These are phyloP conservation scores for Anoplopoma fimbria DNA, from an alignment of 2,113 vertebrate species.

Conservation along the genomic window DNA sequence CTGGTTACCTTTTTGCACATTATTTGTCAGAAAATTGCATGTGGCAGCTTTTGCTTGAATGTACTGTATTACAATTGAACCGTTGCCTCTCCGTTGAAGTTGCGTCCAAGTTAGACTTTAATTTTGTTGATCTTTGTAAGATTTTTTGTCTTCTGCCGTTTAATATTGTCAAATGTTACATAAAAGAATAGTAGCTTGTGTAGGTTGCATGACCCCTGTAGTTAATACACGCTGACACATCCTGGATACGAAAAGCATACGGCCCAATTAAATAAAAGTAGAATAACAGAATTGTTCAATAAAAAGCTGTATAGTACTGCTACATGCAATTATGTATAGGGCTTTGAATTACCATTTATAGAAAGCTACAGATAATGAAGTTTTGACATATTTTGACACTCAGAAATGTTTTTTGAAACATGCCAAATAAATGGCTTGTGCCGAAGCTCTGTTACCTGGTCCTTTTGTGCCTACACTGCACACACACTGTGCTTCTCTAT, in stretches of 20 bases:
- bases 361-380: slow-evolving; percentile 44
- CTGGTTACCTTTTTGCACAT: slow-evolving; percentile 47
- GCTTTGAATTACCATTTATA: slow-evolving; percentile 45
- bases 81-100: slow-evolving; percentile 11
- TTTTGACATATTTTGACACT: slow-evolving; percentile 63
- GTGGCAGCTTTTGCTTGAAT: slow-evolving; percentile 68
- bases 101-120: slow-evolving; percentile 5
- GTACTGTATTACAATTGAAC: slow-evolving; percentile 40
- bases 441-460: slow-evolving; percentile 14
- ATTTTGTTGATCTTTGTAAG: slow-evolving; percentile 31
- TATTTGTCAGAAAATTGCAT: slow-evolving; percentile 41
- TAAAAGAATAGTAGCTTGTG: not conserved
- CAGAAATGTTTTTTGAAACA: slow-evolving; percentile 49
- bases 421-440: slow-evolving; percentile 67
- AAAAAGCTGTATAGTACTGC: slow-evolving; percentile 16
- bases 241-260: slow-evolving; percentile 6
- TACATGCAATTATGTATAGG: slow-evolving; percentile 35
- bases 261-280: not conserved
- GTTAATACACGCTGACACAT: slow-evolving; percentile 4
- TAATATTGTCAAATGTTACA: slow-evolving; percentile 33
- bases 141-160: slow-evolving; percentile 38
- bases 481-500: not conserved
- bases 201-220: slow-evolving; percentile 48
- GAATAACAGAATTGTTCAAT: not conserved
- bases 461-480: not conserved